Evolutionary conservation across 2,888 invertebrate genomes (phyloP), one percentile per base, ranked within the genome.

Genomic region (Caenorhabditis wallacei): DNA sequence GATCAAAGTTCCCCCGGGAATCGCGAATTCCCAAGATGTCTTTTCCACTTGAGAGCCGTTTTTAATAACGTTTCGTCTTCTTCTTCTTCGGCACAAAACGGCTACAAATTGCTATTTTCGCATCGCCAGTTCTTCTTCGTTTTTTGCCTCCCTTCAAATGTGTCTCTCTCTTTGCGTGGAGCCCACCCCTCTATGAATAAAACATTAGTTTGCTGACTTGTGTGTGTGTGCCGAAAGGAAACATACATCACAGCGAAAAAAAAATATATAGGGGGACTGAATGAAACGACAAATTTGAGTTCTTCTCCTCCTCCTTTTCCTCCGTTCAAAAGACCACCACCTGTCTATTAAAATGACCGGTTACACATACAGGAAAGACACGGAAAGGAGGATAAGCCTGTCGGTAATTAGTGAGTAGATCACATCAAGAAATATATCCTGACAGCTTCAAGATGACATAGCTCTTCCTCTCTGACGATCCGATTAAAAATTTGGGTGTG

Each of bases 131-230:
- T 37, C 37, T 48, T 48, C 43, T 37, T 30, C 57, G 51, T 5
- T 37, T 13, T 8, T 4, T 7, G 10, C 46, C 5, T 35, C 7
- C 18, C 5, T 7, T n/a, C 46, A 48, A 48, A 13, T 48, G 46
- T 48, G 18, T 48, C 11, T 40, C 13, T 13, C 13, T 40, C 13
- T 40, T 2, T 40, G 10, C 11, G 46, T n/a, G 46, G 53, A 48
- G 53, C 16, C 20, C n/a, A n/a, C n/a, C n/a, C n/a, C n/a, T n/a
- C 66, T 54, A 78, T 78, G 69, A 78, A 78, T 78, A 78, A 78
- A 78, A 78, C 78, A 78, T 78, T 63, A 78, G 78, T 69, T 78
- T 78, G 78, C 78, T 78, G 69, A 78, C 78, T 69, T 69, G 68
- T 69, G 51, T 61, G 63, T 63, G 56, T 64, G 64, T 69, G 61